Percentiles rank a stretch among this genome's conserved stretches.
Conservation (phyloP, 2,113 vertebrate species). For the Ardeotis arabs region DNA sequence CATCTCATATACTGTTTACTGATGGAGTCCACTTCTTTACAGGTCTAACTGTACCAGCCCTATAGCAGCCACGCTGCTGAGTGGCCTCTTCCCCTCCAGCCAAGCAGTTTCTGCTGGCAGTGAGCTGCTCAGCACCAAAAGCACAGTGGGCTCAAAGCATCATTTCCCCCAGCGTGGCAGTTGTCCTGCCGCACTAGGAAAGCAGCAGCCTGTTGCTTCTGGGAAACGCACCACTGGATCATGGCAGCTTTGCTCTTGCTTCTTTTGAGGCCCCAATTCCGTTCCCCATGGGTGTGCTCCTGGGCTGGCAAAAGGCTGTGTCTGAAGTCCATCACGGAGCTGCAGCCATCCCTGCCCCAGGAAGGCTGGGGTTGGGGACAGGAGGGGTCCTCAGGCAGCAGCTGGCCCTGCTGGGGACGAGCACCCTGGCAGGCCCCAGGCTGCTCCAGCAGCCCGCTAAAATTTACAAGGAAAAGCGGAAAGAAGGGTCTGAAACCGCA, state of each 20-base stretch:
- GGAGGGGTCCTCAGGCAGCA: background rate
- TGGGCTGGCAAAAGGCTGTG: background rate
- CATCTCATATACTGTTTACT: background rate
- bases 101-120: background rate
- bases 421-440: background rate
- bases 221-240: background rate
- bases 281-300: background rate
- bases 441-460: background rate
- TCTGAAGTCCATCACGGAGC: accelerated
- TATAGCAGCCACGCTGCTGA: background rate
- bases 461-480: background rate
- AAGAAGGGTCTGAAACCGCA: background rate
- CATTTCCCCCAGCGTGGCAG: background rate
- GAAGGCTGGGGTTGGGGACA: accelerated
- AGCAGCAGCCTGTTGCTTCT: background rate
- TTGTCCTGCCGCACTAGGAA: background rate
- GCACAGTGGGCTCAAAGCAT: background rate
- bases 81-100: background rate
- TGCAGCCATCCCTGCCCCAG: background rate
- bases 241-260: background rate
- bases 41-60: background rate
- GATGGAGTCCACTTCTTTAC: background rate
- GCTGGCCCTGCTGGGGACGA: accelerated
- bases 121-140: background rate
- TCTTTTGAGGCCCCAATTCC: background rate